phyloP scores from a whole-genome alignment of 2,888 invertebrate species.

The Schrankia costaestrigalis region DNA sequence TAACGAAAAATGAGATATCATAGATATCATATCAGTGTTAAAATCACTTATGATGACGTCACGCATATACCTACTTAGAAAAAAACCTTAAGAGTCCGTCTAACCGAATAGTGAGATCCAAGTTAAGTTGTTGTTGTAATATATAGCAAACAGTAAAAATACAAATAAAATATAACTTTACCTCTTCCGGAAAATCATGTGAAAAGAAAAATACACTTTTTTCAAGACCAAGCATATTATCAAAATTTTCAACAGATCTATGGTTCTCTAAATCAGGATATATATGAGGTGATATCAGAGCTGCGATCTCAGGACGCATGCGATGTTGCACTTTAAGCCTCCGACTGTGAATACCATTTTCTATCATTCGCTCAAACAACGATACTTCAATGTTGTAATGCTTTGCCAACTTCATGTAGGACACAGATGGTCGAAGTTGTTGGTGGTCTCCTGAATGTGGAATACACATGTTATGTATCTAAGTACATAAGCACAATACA shows the following conservation, averaged over 20 bases:
- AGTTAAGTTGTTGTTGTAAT: no score
- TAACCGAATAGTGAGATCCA: no score
- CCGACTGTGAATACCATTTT: conserved; percentile 82
- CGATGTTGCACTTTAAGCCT: conserved; percentile 86
- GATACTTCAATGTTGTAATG: conserved; percentile 86
- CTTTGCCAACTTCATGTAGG: conserved; percentile 83
- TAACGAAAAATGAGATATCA: no score
- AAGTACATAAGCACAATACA: no score
- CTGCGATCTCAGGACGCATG: conserved; percentile 83
- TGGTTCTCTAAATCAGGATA: conserved; percentile 84
- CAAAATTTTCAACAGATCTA: conserved; percentile 78
- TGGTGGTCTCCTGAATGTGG: conserved; percentile 91
- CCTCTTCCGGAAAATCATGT: conserved; percentile 81
- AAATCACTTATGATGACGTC: no score
- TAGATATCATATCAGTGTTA: no score
- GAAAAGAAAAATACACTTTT: conserved; percentile 85
- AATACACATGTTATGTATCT: no score
- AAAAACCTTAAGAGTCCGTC: no score
- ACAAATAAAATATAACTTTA: conserved; percentile 34
- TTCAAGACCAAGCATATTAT: conserved; percentile 80
- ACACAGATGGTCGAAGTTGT: conserved; percentile 87
- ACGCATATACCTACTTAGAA: no score
- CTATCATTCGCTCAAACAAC: conserved; percentile 90
- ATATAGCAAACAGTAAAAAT: no score
- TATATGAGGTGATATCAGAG: conserved; percentile 84